A percentile compares a stretch with the other conserved stretches of the same genome.
Conservation (phyloP, 2,888 invertebrate species). For the Caenorhabditis becei region DNA sequence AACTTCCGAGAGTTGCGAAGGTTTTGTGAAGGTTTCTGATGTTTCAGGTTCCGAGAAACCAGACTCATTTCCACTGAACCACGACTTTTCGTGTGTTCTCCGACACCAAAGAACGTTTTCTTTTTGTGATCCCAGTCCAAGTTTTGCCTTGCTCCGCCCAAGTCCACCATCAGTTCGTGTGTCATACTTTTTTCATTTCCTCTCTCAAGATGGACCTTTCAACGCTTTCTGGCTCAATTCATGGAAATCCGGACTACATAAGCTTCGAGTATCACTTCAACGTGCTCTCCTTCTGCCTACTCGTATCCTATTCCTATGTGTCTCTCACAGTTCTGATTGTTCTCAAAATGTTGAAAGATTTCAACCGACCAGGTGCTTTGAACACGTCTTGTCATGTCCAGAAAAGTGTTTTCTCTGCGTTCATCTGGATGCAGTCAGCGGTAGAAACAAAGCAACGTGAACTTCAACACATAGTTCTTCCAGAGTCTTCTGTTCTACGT, state of each 20-base stretch:
- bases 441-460: background rate
- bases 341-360: background rate
- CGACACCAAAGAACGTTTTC: slow-evolving; percentile 6
- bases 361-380: background rate
- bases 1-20: too few relatives aligned
- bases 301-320: slow-evolving; percentile 5
- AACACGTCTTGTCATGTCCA: slow-evolving; percentile 4
- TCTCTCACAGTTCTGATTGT: background rate
- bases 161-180: background rate
- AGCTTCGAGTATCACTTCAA: slow-evolving; percentile 1
- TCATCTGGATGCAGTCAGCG: slow-evolving; percentile 42
- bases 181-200: background rate
- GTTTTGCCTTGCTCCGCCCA: background rate
- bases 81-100: background rate
- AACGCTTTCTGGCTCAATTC: background rate
- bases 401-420: slow-evolving; percentile 22
- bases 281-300: background rate
- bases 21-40: too few relatives aligned
- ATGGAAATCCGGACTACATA: slow-evolving; percentile 1
- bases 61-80: too few relatives aligned
- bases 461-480: background rate
- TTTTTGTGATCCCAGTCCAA: background rate
- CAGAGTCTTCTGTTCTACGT: slow-evolving; percentile 13
- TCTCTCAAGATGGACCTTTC: background rate
- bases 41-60: too few relatives aligned